phyloP scores from a whole-genome alignment of 1,140 invertebrate genomes.

The Helicorthomorpha holstii region DNA sequence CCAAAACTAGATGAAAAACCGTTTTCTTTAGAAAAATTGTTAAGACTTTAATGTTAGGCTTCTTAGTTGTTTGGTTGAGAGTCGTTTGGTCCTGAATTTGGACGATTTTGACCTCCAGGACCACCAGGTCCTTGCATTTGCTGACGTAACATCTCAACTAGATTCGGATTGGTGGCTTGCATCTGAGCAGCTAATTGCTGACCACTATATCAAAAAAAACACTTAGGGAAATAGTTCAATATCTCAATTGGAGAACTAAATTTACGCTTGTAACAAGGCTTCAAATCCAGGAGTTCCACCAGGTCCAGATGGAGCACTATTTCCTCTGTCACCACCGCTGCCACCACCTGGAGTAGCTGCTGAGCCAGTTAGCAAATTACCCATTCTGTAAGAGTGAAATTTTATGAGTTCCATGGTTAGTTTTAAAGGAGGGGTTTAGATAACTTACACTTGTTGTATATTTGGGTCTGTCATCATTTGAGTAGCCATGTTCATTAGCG shows the following conservation, averaged over 20 bases:
- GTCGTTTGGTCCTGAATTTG: too few relatives aligned
- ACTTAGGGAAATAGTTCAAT: neutral
- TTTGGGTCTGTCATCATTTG: constrained; percentile 57
- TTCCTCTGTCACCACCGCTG: constrained; percentile 11
- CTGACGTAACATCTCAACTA: constrained; percentile 42
- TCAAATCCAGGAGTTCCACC: constrained; percentile 22
- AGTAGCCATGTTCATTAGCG: constrained; percentile 53
- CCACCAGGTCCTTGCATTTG: too few relatives aligned
- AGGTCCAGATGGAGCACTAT: constrained; percentile 3
- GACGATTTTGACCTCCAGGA: too few relatives aligned
- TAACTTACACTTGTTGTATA: constrained; percentile 48
- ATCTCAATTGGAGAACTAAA: constrained; percentile 6
- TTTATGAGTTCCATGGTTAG: too few relatives aligned
- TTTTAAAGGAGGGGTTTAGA: too few relatives aligned
- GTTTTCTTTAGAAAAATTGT: too few relatives aligned
- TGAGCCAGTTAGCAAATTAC: constrained; percentile 25
- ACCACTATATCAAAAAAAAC: constrained; percentile 31
- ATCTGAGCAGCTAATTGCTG: constrained; percentile 48
- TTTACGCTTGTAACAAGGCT: constrained; percentile 34
- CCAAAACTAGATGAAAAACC: too few relatives aligned
- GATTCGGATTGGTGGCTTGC: constrained; percentile 43
- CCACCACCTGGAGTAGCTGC: constrained; percentile 12
- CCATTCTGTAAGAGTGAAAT: constrained; percentile 28
- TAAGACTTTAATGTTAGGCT: too few relatives aligned
- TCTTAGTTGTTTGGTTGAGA: too few relatives aligned